Base-by-base conservation (phyloP, 2,888 invertebrate species). In the Philereme transversata region DNA sequence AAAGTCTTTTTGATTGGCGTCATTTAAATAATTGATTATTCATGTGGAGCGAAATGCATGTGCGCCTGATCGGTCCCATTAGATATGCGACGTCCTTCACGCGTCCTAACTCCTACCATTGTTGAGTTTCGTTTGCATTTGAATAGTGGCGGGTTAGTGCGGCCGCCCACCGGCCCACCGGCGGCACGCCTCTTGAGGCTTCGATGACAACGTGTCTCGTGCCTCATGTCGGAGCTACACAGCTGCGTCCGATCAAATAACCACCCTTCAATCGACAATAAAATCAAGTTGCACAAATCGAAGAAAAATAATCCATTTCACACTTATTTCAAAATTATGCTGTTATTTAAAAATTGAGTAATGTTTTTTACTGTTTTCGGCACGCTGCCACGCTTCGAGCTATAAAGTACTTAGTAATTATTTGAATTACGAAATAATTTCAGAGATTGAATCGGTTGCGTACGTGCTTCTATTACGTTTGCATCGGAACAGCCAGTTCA, bases 11-110 rank as follows among this genome's bases (percentile, higher is more conserved):
- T 84, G 84, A 87, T 88, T 86, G 85, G 82, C 77, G 75, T 82
- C 75, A 90, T 92, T 90, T 90, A 79, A 90, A 90, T 91, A 90
- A 90, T 91, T 90, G 87, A 87, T 90, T 92, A 92, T 92, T 91
- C 90, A 91, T 90, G 87, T 87, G 82, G 83, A 86, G 84, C 84
- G 77, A 86, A 86, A 88, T 86, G 85, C 84, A 86, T 88, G 83
- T 87, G 83, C 82, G 83, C 78, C 84, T 84, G 88, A 88, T 89
- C 86, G 81, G 81, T 81, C 77, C 70, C 84, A 89, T 90, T 86
- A 87, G 87, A 89, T 90, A 88, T 88, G 79, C 87, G 81, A 82
- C 88, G 91, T 89, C 91, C 91, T 91, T 92, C 89, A 90, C 90
- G 88, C 90, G 90, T 88, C 91, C 90, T 89, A 88, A 87, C 88